Evolutionary conservation across 1,140 invertebrate species (phyloP).

Genomic region (Saccostrea glomerata): DNA sequence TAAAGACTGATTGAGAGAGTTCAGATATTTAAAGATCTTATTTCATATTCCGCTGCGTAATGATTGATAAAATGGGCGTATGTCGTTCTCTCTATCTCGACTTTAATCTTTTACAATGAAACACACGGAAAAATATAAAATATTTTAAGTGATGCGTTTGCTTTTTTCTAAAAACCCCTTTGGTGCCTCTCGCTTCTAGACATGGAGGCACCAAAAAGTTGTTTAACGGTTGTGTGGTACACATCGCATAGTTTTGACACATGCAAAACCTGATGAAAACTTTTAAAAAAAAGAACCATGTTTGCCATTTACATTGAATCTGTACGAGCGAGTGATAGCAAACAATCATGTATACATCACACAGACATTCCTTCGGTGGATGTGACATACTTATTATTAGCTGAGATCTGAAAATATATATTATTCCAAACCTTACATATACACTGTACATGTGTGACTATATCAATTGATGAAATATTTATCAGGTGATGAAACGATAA

Average conservation of each 20-base stretch:
- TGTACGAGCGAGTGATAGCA: too few species aligned
- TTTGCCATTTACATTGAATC: too few species aligned
- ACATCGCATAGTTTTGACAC: constrained; percentile 20
- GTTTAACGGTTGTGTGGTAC: not conserved
- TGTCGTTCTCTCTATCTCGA: not conserved
- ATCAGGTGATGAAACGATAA: too few species aligned
- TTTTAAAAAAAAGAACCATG: not conserved
- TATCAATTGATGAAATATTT: too few species aligned
- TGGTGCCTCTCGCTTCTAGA: not conserved
- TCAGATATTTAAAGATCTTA: not conserved
- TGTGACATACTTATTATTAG: too few species aligned
- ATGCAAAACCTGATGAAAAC: not conserved
- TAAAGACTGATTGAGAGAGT: not conserved
- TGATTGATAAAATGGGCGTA: not conserved
- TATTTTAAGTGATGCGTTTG: not conserved
- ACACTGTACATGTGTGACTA: too few species aligned
- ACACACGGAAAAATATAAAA: not conserved
- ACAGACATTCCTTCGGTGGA: too few species aligned
- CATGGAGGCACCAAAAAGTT: not conserved
- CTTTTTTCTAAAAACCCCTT: not conserved
- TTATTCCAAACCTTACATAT: too few species aligned
- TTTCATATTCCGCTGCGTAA: not conserved
- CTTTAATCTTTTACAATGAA: not conserved
- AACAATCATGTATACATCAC: too few species aligned
- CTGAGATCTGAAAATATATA: too few species aligned